Conservation (phyloP, 92 coral and sea anemone species). For the Diadumene lineata region DNA sequence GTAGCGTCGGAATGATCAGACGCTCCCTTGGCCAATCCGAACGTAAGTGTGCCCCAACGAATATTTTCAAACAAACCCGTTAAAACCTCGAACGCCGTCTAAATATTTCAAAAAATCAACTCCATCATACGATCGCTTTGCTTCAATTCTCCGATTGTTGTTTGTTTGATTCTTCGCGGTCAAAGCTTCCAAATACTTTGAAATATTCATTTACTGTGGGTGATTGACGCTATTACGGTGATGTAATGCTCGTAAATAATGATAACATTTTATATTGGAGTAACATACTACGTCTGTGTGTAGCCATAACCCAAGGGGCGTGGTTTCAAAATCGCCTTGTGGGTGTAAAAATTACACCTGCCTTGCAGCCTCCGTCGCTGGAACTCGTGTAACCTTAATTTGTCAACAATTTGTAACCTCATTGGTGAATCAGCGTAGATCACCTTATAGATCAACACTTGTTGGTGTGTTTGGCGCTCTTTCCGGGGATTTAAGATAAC, state of each 20-base stretch:
- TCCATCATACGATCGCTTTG: neutral
- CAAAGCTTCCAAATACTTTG: neutral
- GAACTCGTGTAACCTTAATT: conserved; percentile 14
- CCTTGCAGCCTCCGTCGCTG: neutral
- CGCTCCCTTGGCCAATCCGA: no score
- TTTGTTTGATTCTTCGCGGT: neutral
- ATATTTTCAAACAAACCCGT: no score
- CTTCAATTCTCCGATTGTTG: neutral
- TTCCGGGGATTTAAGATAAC: neutral
- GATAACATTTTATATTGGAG: neutral
- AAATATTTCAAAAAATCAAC: neutral
- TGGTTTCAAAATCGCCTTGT: conserved; percentile 12
- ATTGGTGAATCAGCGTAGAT: neutral
- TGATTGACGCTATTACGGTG: conserved; percentile 19
- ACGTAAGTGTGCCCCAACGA: no score
- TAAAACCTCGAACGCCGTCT: neutral
- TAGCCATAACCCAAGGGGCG: conserved; percentile 15
- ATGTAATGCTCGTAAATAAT: neutral
- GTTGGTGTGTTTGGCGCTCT: neutral
- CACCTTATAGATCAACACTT: neutral
- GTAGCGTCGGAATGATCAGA: no score
- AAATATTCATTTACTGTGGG: conserved; percentile 16
- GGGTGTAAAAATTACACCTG: conserved; percentile 19
- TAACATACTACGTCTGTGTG: neutral
- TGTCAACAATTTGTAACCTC: conserved; percentile 1